Percentiles rank a stretch among this genome's conserved stretches.
Evolutionary conservation across 2,888 invertebrate species (phyloP).

Genomic region (Yponomeuta plumbellus): DNA sequence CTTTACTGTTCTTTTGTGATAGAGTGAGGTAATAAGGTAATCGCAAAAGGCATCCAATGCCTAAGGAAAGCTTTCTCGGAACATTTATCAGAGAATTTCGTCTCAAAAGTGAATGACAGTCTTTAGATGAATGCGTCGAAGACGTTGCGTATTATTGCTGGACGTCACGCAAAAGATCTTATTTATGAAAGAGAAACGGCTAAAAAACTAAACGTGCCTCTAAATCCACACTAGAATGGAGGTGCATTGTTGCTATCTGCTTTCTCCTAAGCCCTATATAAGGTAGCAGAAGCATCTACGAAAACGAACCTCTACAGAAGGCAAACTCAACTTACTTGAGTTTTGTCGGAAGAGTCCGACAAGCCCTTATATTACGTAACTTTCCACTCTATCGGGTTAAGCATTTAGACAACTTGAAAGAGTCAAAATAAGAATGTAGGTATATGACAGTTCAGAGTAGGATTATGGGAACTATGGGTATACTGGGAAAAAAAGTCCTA

Average conservation of each 20-base stretch:
- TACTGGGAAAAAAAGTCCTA: too few relatives aligned
- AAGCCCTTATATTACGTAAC: too few relatives aligned
- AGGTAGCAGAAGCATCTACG: background rate
- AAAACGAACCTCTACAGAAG: background rate
- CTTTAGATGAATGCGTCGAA: background rate
- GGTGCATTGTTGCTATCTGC: conserved; percentile 2
- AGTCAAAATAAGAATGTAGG: too few relatives aligned
- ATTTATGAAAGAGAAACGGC: background rate
- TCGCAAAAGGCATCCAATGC: too few relatives aligned
- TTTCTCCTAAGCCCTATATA: background rate
- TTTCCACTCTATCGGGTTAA: too few relatives aligned
- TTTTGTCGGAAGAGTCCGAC: too few relatives aligned
- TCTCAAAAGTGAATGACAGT: background rate
- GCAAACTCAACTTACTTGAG: background rate
- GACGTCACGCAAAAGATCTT: background rate
- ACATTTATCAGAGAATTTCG: background rate
- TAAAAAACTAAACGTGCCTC: background rate
- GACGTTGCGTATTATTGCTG: background rate
- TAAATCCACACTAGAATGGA: background rate
- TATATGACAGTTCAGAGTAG: too few relatives aligned
- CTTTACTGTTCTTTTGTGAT: too few relatives aligned
- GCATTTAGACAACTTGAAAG: too few relatives aligned
- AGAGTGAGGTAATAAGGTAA: too few relatives aligned
- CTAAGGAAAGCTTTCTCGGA: background rate
- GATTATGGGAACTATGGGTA: too few relatives aligned